Percentiles rank a stretch among this genome's conserved stretches.
These are phyloP conservation scores for Gymnocephalus cernua DNA, from an alignment of 2,113 vertebrate species.

Conservation along the genomic window DNA sequence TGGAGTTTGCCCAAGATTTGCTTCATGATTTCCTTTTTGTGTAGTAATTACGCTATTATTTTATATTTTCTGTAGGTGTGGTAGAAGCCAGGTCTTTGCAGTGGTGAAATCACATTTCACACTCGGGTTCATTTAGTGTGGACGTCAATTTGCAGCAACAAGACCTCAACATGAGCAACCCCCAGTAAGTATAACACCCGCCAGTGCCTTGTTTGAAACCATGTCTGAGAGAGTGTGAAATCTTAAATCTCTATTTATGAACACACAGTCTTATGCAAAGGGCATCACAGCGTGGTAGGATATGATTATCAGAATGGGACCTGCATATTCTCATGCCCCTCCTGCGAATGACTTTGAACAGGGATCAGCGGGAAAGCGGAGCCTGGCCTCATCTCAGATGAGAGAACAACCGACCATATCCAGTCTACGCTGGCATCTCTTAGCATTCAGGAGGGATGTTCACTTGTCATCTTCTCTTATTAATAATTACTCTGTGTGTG, in stretches of 20 bases:
- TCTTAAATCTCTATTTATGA: conserved; percentile 63
- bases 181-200: conserved; percentile 80
- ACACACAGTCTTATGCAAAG: conserved; percentile 35
- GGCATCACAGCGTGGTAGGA: conserved; percentile 30
- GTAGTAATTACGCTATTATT: conserved; percentile 27
- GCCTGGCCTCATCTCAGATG: conserved; percentile 26
- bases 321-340: conserved; percentile 47
- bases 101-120: conserved; percentile 72
- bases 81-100: conserved; percentile 68
- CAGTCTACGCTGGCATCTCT: conserved; percentile 57
- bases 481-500: conserved; percentile 81
- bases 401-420: conserved; percentile 41
- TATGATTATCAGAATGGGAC: conserved; percentile 56
- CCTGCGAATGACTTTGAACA: conserved; percentile 65
- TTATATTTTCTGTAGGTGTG: conserved; percentile 74
- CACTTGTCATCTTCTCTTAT: conserved; percentile 81
- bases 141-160: conserved; percentile 63
- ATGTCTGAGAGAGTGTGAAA: conserved; percentile 46
- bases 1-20: conserved; percentile 2
- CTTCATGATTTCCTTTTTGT: conserved; percentile 5
- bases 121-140: conserved; percentile 66
- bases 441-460: conserved; percentile 76
- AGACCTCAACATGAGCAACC: conserved; percentile 83
- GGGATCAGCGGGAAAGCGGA: conserved; percentile 38
- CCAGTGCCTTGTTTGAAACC: conserved; percentile 36